Evolutionary conservation across 1,140 invertebrate genomes (phyloP).

Genomic region (Babylonia areolata): DNA sequence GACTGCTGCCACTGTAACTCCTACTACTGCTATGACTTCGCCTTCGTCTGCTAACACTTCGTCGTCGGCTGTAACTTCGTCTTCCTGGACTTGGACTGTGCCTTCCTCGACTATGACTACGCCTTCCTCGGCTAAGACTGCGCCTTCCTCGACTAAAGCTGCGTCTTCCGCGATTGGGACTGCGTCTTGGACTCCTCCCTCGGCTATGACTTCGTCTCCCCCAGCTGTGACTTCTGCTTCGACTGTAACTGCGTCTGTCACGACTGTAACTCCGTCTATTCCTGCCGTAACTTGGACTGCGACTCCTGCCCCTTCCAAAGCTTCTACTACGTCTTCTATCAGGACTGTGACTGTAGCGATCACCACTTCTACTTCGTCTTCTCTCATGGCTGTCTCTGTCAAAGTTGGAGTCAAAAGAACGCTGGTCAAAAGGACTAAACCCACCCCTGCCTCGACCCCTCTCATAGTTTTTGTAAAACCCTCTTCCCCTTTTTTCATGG

Average conservation of each 20-base stretch:
- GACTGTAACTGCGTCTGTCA: conserved; percentile 1
- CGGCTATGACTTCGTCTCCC: conserved; percentile 24
- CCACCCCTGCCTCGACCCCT: conserved; percentile 6
- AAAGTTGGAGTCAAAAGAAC: background rate
- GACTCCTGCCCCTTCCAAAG: conserved; percentile 36
- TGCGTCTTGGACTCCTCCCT: conserved; percentile 13
- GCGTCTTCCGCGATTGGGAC: background rate
- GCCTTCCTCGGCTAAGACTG: conserved; percentile 8
- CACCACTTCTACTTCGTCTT: background rate
- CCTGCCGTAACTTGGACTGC: conserved; percentile 24
- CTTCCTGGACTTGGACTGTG: conserved; percentile 12
- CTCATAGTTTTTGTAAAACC: background rate
- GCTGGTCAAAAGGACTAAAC: background rate
- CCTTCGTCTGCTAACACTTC: conserved; percentile 3
- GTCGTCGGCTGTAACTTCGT: background rate
- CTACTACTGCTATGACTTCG: background rate
- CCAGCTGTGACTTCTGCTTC: conserved; percentile 11
- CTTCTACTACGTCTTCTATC: conserved; percentile 25
- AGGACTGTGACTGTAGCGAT: conserved; percentile 17
- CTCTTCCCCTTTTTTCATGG: conserved; percentile 5
- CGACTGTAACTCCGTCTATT: background rate
- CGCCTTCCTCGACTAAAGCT: conserved; percentile 12
- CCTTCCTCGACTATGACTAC: conserved; percentile 4
- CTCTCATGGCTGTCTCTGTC: background rate
- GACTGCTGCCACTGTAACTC: background rate